Evolutionary conservation across 1,140 invertebrate species (phyloP).

Genomic region (Zaprionus gabonicus): DNA sequence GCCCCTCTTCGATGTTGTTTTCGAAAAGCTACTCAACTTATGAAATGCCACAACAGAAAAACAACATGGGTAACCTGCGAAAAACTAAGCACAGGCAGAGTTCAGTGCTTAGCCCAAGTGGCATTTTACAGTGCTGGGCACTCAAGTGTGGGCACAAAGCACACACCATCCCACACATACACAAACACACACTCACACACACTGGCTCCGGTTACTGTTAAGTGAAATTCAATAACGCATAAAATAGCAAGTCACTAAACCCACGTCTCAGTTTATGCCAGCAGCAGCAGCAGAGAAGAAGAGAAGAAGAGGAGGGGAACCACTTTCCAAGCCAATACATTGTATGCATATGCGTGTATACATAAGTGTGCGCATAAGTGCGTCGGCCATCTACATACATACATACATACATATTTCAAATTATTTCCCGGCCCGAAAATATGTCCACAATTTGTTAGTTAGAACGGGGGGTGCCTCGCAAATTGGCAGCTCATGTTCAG

Average conservation of each 20-base stretch:
- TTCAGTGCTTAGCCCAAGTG: slow-evolving; percentile 50
- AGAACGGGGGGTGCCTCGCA: slow-evolving; percentile 5
- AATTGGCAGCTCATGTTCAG: slow-evolving; percentile 10
- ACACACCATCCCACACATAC: slow-evolving; percentile 16
- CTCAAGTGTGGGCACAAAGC: slow-evolving; percentile 31
- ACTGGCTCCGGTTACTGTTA: slow-evolving; percentile 59
- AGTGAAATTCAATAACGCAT: slow-evolving; percentile 83
- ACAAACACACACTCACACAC: slow-evolving; percentile 25
- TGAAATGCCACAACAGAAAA: background rate
- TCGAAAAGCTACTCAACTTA: background rate
- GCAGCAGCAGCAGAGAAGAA: background rate
- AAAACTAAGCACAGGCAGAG: slow-evolving; percentile 38
- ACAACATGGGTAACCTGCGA: slow-evolving; percentile 12
- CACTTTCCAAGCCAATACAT: slow-evolving; percentile 25
- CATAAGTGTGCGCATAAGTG: slow-evolving; percentile 5
- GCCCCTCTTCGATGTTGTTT: background rate
- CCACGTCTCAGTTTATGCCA: slow-evolving; percentile 19
- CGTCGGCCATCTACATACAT: slow-evolving; percentile 3
- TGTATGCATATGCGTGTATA: slow-evolving; percentile 1
- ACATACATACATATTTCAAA: slow-evolving; percentile 51
- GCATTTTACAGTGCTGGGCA: slow-evolving; percentile 43
- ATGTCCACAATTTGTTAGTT: slow-evolving; percentile 16
- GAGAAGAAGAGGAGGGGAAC: background rate
- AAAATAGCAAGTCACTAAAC: slow-evolving; percentile 66
- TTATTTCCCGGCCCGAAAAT: slow-evolving; percentile 40